phyloP scores from a whole-genome alignment of 2,797 vertebrate genomes.

The Phoeniculus purpureus region DNA sequence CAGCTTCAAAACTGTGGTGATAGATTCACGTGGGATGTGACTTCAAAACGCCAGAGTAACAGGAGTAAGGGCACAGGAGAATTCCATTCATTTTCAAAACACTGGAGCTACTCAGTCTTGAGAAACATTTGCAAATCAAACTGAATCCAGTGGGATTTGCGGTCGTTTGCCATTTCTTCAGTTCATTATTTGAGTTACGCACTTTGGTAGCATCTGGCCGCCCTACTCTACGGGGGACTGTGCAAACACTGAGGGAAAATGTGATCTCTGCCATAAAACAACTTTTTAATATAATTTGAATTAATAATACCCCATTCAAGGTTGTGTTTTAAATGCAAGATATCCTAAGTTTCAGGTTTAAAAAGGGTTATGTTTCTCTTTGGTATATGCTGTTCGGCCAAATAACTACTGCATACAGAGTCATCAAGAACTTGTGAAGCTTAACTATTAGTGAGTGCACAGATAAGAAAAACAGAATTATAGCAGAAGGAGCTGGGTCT shows the following conservation, averaged over 20 bases:
- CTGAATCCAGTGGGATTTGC: slow-evolving; percentile 19
- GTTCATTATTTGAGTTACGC: slow-evolving; percentile 8
- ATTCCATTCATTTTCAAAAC: neutral
- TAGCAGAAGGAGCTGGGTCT: neutral
- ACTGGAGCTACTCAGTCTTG: neutral
- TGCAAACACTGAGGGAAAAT: neutral
- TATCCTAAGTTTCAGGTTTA: neutral
- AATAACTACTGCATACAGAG: neutral
- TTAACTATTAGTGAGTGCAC: neutral
- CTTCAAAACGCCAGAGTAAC: neutral
- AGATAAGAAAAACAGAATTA: neutral
- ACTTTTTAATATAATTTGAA: slow-evolving; percentile 10
- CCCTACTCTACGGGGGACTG: neutral
- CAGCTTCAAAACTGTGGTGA: neutral
- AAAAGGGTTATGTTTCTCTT: neutral
- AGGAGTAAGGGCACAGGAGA: neutral
- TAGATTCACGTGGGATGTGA: neutral
- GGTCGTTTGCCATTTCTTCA: slow-evolving; percentile 1
- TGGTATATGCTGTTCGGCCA: neutral
- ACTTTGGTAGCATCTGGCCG: slow-evolving; percentile 26
- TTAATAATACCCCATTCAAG: neutral
- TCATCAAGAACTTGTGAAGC: neutral
- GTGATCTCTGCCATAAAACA: neutral
- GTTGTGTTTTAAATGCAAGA: neutral
- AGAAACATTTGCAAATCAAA: slow-evolving; percentile 4